These are phyloP conservation scores for Drosophila merina DNA, from an alignment of 2,888 invertebrate genomes.

Conservation along the genomic window DNA sequence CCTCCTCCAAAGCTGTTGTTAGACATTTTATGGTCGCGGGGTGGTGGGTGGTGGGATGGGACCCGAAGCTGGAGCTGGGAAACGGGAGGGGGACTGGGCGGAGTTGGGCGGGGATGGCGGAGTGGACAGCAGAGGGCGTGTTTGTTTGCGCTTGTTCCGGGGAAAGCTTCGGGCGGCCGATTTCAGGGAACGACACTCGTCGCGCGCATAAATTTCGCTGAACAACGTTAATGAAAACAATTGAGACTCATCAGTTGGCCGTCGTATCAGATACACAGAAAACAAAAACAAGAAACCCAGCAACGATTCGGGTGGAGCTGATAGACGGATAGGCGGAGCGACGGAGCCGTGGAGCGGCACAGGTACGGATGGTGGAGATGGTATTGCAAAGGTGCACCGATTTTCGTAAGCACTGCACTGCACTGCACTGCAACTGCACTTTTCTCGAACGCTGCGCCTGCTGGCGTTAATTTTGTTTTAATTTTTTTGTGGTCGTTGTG, in stretches of 20 bases:
- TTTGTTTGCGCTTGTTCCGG: background rate
- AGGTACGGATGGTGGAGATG: background rate
- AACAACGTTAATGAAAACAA: constrained; percentile 64
- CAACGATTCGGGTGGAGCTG: background rate
- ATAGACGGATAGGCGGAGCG: background rate
- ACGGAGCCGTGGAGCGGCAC: background rate
- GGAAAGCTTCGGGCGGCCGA: background rate
- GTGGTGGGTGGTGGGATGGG: background rate
- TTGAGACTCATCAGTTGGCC: constrained; percentile 69
- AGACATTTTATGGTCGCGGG: constrained; percentile 15
- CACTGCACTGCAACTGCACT: background rate
- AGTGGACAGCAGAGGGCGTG: background rate
- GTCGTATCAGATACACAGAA: constrained; percentile 62
- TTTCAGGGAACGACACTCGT: constrained; percentile 5
- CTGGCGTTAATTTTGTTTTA: constrained; percentile 4
- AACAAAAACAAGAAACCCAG: constrained; percentile 39
- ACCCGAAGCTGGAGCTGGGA: background rate
- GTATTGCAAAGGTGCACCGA: background rate
- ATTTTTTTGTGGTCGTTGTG: constrained; percentile 1
- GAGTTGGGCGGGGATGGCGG: background rate
- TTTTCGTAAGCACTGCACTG: background rate
- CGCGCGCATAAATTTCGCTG: constrained; percentile 16
- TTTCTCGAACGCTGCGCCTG: constrained; percentile 5
- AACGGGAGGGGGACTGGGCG: background rate
- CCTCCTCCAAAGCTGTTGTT: constrained; percentile 22